phyloP scores from a whole-genome alignment of 1,140 invertebrate genomes.

The Stegodyphus dumicola region DNA sequence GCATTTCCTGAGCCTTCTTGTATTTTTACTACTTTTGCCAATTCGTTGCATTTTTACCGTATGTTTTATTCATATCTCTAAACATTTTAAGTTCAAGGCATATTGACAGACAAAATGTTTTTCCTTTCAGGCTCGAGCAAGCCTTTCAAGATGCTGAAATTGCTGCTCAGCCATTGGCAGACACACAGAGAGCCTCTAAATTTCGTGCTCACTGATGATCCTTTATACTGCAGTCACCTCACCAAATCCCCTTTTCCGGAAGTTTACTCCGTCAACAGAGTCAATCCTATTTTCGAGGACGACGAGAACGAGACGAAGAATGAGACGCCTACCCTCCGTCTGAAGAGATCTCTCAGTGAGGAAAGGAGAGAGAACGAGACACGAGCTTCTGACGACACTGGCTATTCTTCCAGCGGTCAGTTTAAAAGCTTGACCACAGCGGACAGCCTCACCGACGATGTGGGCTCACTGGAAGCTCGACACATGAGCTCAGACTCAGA shows the following conservation, averaged over 20 bases:
- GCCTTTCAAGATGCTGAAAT: conserved; percentile 37
- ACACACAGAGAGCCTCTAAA: conserved; percentile 28
- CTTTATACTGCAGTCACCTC: conserved; percentile 50
- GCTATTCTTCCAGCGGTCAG: conserved; percentile 40
- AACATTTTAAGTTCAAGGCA: no score
- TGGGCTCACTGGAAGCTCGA: conserved; percentile 37
- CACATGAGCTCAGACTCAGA: conserved; percentile 55
- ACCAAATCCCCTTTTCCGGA: conserved; percentile 45
- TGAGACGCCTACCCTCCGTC: background rate
- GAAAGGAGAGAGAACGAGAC: conserved; percentile 16
- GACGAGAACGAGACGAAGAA: conserved; percentile 15
- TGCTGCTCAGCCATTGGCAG: conserved; percentile 54
- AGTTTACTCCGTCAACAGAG: conserved; percentile 55
- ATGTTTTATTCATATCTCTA: no score
- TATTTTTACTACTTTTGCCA: no score
- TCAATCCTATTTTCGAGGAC: conserved; percentile 56
- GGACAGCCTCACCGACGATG: conserved; percentile 45
- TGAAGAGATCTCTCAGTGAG: conserved; percentile 36
- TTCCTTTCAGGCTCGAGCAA: background rate
- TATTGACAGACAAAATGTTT: background rate
- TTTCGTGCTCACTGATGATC: conserved; percentile 57
- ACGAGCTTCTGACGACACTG: conserved; percentile 50
- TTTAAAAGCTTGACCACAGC: conserved; percentile 30
- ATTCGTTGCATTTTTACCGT: no score
- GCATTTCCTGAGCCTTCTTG: no score